These are phyloP conservation scores for Macrosteles quadrilineatus DNA, from an alignment of 1,140 invertebrate genomes.

Conservation along the genomic window DNA sequence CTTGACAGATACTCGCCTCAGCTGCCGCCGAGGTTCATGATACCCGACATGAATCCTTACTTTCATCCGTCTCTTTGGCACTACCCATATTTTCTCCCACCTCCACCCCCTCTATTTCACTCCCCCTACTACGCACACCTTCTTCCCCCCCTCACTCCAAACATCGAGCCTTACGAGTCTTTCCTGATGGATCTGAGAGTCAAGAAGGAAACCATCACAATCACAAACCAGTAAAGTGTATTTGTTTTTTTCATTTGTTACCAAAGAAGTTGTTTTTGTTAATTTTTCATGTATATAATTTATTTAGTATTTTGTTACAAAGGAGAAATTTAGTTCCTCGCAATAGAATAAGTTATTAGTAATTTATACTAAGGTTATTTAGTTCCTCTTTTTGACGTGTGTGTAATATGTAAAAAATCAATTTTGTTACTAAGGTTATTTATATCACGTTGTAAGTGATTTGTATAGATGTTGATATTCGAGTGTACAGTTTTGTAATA, in stretches of 20 bases:
- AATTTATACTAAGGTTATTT: too few species aligned
- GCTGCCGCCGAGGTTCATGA: not conserved
- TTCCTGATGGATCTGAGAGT: slow-evolving; percentile 18
- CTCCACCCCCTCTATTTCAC: slow-evolving; percentile 6
- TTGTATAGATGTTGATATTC: too few species aligned
- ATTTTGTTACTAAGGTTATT: too few species aligned
- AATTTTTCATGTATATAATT: not conserved
- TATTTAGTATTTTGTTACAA: too few species aligned
- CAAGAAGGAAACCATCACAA: not conserved
- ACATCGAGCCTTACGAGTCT: not conserved
- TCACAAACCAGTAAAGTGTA: not conserved
- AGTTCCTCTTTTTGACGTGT: too few species aligned
- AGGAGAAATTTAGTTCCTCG: too few species aligned
- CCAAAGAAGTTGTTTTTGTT: not conserved
- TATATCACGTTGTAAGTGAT: too few species aligned
- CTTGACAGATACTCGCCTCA: not conserved
- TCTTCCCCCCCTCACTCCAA: not conserved
- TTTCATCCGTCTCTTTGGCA: not conserved
- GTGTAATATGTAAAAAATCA: too few species aligned
- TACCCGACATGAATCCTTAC: not conserved
- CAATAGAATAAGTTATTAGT: too few species aligned
- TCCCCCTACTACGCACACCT: slow-evolving; percentile 1
- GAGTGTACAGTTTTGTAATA: too few species aligned
- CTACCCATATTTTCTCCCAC: slow-evolving; percentile 22
- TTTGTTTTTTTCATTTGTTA: not conserved